Percentiles rank a stretch among this genome's conserved stretches.
These are phyloP conservation scores for Ferdinandea cuprea DNA, from an alignment of 2,888 invertebrate species.

Conservation along the genomic window DNA sequence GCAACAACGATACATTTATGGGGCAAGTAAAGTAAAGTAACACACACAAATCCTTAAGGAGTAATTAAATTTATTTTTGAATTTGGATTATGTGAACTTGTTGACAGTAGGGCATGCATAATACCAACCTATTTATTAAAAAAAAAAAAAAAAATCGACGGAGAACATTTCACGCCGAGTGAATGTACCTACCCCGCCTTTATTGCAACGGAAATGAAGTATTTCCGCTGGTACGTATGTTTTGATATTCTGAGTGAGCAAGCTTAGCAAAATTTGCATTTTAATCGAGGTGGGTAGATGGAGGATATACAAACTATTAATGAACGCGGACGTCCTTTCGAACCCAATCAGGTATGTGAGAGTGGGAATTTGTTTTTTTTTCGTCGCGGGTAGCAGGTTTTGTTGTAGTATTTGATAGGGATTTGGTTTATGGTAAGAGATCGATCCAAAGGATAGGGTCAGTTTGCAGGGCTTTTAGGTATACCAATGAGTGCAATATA, in stretches of 20 bases:
- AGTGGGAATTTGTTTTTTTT: not conserved
- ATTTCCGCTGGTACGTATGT: slow-evolving; percentile 33
- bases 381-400: not conserved
- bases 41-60: slow-evolving; percentile 21
- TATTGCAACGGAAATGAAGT: slow-evolving; percentile 45
- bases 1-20: slow-evolving; percentile 6
- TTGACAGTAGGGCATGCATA: slow-evolving; percentile 29
- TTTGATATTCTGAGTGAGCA: slow-evolving; percentile 36
- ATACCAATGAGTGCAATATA: too few species aligned
- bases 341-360: slow-evolving; percentile 1
- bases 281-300: slow-evolving; percentile 23
- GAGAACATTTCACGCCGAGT: slow-evolving; percentile 9
- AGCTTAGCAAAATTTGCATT: slow-evolving; percentile 42
- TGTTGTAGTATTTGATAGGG: not conserved
- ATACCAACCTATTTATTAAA: not conserved
- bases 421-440: not conserved
- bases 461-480: not conserved
- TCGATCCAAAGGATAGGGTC: not conserved
- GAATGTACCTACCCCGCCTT: slow-evolving; percentile 13
- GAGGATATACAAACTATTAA: not conserved
- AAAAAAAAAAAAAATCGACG: too few species aligned
- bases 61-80: slow-evolving; percentile 44
- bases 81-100: slow-evolving; percentile 25
- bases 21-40: not conserved
- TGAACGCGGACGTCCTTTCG: slow-evolving; percentile 28